Conservation (phyloP, 2,888 invertebrate species). For the Stenchaetothrips biformis region DNA sequence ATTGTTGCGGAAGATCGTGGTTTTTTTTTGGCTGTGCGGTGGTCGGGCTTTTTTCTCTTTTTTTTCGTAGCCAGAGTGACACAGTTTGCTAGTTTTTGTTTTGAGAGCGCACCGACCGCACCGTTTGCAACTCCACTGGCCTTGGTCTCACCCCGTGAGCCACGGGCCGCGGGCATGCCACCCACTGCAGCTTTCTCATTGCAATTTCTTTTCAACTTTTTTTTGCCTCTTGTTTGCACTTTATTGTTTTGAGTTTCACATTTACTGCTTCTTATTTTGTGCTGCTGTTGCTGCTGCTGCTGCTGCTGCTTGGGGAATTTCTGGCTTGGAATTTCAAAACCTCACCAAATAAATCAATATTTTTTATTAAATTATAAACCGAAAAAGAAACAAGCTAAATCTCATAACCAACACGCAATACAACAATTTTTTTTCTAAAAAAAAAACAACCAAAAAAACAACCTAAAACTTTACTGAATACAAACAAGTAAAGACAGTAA, state of each 20-base stretch:
- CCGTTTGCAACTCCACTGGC: too few species aligned
- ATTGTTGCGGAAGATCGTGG: too few species aligned
- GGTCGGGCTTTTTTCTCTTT: not conserved
- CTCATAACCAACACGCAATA: not conserved
- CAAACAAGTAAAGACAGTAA: not conserved
- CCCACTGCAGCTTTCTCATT: not conserved
- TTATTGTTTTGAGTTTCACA: not conserved
- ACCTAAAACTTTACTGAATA: not conserved
- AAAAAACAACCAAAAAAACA: too few species aligned
- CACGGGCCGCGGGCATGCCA: too few species aligned
- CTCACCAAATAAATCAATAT: not conserved
- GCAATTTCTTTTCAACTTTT: not conserved
- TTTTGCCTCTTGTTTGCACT: not conserved
- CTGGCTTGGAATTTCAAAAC: not conserved
- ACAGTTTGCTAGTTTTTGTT: not conserved
- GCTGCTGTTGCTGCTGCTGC: slow-evolving; percentile 12
- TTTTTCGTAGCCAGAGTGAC: not conserved
- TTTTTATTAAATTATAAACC: too few species aligned
- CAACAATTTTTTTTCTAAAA: not conserved
- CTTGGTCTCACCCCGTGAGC: too few species aligned
- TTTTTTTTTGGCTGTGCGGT: too few species aligned
- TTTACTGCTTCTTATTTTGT: not conserved
- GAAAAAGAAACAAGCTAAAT: too few species aligned
- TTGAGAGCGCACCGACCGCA: too few species aligned
- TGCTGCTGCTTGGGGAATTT: not conserved